Evolutionary conservation across 2,113 vertebrate genomes (phyloP).

Genomic region (Heterotis niloticus): DNA sequence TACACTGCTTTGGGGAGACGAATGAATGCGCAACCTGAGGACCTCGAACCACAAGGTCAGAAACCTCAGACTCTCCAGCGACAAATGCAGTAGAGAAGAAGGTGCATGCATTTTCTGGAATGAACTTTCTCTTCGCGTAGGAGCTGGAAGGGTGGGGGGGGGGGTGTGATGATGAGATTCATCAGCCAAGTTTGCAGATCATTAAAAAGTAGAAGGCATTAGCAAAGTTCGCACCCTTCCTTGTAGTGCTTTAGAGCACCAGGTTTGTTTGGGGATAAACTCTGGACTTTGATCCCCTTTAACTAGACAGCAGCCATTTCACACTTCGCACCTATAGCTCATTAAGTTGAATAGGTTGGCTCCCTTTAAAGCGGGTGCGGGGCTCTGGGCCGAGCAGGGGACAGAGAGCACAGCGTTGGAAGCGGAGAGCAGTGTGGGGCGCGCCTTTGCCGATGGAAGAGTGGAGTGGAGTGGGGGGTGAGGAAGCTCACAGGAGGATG

Average conservation of each 20-base stretch:
- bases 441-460: constrained; percentile 33
- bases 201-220: constrained; percentile 49
- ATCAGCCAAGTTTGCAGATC: constrained; percentile 41
- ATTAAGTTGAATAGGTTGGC: constrained; percentile 57
- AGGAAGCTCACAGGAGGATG: too few relatives aligned
- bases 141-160: neutral
- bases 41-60: neutral
- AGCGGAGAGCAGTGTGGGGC: constrained; percentile 64
- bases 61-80: neutral
- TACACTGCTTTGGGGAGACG: too few relatives aligned
- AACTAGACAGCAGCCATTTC: constrained; percentile 64
- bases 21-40: neutral
- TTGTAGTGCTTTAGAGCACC: constrained; percentile 57
- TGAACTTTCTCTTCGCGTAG: neutral
- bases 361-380: constrained; percentile 37
- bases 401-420: constrained; percentile 75
- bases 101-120: too few relatives aligned
- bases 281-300: constrained; percentile 66
- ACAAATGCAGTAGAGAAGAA: neutral
- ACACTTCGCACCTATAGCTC: constrained; percentile 62
- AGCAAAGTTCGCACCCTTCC: constrained; percentile 47
- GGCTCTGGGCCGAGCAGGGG: constrained; percentile 71
- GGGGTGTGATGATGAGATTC: neutral
- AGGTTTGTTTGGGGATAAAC: constrained; percentile 73
- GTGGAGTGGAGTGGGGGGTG: too few relatives aligned